Conservation (phyloP, 2,797 vertebrate species). For the Phylloscopus collybita region DNA sequence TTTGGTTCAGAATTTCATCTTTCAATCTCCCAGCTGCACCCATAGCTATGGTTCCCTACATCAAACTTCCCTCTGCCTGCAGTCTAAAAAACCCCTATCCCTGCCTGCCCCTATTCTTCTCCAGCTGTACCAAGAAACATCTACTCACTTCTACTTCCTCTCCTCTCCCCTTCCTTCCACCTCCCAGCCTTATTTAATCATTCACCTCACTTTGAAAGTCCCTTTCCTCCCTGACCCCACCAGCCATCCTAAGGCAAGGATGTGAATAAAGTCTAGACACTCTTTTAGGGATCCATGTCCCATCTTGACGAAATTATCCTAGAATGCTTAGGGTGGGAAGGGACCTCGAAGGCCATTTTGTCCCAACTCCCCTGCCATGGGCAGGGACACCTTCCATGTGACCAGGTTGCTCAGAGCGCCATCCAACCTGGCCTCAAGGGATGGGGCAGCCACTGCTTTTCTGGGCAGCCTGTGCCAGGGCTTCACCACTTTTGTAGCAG, state of each 20-base stretch:
- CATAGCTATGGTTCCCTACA: not conserved
- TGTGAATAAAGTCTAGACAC: rapidly evolving
- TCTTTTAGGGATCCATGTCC: not conserved
- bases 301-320: not conserved
- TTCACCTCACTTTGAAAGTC: not conserved
- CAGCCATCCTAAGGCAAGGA: not conserved
- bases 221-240: not conserved
- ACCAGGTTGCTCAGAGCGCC: not conserved
- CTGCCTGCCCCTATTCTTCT: not conserved
- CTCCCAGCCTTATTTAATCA: not conserved
- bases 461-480: not conserved
- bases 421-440: not conserved
- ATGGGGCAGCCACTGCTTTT: not conserved
- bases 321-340: not conserved
- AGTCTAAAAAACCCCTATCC: not conserved
- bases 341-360: not conserved
- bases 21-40: not conserved
- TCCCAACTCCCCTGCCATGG: not conserved
- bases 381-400: not conserved
- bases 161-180: not conserved
- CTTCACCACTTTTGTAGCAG: not conserved
- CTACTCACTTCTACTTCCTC: not conserved
- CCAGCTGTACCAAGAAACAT: not conserved
- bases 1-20: not conserved
- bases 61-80: not conserved